Conservation (phyloP, 2,113 vertebrate species). For the Ciconia maguari region DNA sequence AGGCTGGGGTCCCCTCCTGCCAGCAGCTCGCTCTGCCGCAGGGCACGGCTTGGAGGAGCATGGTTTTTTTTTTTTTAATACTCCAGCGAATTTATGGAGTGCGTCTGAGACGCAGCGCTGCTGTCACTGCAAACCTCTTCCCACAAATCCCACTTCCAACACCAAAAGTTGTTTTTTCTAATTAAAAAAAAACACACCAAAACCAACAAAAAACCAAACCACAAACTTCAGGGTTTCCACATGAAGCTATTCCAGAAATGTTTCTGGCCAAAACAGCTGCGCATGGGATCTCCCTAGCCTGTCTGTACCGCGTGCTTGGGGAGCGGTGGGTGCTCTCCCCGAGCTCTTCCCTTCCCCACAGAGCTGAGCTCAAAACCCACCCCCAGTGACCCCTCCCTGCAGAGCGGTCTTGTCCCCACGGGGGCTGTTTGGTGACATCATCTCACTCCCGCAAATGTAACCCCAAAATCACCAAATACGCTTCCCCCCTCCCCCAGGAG, state of each 20-base stretch:
- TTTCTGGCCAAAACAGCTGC: background rate
- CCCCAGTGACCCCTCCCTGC: background rate
- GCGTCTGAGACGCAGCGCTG: background rate
- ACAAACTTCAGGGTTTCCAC: background rate
- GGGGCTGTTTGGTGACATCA: background rate
- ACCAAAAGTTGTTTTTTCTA: background rate
- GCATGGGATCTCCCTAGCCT: background rate
- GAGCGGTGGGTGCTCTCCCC: background rate
- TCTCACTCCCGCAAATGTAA: rapidly evolving
- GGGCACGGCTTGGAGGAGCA: background rate
- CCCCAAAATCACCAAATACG: background rate
- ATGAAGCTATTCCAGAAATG: background rate
- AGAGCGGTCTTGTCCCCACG: rapidly evolving
- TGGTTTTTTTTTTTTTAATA: background rate
- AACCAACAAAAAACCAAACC: background rate
- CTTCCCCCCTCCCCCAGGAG: background rate
- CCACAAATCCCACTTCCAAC: background rate
- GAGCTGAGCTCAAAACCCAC: background rate
- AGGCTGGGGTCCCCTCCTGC: background rate
- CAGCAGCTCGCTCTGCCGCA: rapidly evolving
- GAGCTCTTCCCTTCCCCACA: background rate
- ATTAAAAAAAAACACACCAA: background rate
- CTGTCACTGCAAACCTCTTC: background rate
- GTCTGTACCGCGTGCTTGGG: too few species aligned
- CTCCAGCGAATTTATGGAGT: background rate